A percentile compares a stretch with the other conserved stretches of the same genome.
Evolutionary conservation across 2,888 invertebrate species (phyloP).

Genomic region (Aphidius colemani): DNA sequence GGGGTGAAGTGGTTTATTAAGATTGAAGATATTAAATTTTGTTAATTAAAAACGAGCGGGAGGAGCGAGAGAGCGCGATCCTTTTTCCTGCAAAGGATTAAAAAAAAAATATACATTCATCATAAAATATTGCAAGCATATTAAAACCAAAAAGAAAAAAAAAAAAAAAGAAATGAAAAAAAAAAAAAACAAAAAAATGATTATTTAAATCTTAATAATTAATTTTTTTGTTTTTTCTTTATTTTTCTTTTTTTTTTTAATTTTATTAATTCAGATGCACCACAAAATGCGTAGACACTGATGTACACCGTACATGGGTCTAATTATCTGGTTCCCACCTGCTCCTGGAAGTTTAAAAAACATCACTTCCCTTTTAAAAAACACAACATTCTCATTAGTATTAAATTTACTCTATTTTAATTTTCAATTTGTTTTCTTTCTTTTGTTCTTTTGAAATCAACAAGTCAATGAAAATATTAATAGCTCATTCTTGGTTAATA

Average conservation of each 20-base stretch:
- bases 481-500: constrained; percentile 29
- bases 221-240: constrained; percentile 44
- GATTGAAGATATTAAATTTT: constrained; percentile 9
- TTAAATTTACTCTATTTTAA: constrained; percentile 28
- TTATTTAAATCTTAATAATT: constrained; percentile 62
- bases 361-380: constrained; percentile 61
- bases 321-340: constrained; percentile 61
- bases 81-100: constrained; percentile 59
- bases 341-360: constrained; percentile 61
- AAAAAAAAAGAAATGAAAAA: constrained; percentile 36
- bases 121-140: constrained; percentile 62
- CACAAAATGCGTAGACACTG: constrained; percentile 60
- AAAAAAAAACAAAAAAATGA: constrained; percentile 57
- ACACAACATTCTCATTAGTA: constrained; percentile 53
- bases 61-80: constrained; percentile 57
- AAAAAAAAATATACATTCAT: constrained; percentile 58
- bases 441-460: constrained; percentile 7
- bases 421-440: not conserved
- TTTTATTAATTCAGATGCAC: constrained; percentile 60
- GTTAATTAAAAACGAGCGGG: constrained; percentile 31
- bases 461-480: constrained; percentile 31
- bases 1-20: too few relatives aligned
- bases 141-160: constrained; percentile 48
- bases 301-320: constrained; percentile 59
- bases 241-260: constrained; percentile 20